Evolutionary conservation across 2,113 vertebrate species (phyloP).

Genomic region (Malurus cyaneus): DNA sequence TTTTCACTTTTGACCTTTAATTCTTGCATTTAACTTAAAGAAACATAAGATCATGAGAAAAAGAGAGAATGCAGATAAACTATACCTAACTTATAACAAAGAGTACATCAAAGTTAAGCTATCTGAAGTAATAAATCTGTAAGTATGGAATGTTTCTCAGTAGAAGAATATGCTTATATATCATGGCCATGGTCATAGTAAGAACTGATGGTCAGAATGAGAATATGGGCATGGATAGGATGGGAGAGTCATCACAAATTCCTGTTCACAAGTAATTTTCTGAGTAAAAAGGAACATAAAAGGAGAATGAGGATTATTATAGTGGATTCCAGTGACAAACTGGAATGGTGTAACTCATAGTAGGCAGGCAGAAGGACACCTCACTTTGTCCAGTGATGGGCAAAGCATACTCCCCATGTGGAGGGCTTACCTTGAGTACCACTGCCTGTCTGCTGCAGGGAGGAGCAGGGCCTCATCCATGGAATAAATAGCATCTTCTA

Average conservation of each 20-base stretch:
- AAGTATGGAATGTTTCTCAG: background rate
- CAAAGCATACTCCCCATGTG: accelerated
- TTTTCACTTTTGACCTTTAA: background rate
- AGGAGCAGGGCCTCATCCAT: background rate
- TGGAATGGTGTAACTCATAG: background rate
- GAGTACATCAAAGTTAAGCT: background rate
- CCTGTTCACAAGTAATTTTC: background rate
- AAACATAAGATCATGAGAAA: background rate
- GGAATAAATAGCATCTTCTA: background rate
- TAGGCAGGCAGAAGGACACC: background rate
- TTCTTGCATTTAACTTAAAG: background rate
- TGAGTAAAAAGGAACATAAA: background rate
- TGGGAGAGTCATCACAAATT: background rate
- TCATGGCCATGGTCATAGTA: background rate
- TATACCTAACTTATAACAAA: background rate
- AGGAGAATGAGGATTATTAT: background rate
- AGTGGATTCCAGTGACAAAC: background rate
- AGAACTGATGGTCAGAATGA: background rate
- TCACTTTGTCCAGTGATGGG: background rate
- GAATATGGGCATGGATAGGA: background rate
- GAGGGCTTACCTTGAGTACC: background rate
- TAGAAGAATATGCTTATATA: background rate
- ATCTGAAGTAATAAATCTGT: background rate
- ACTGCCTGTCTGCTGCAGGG: background rate
- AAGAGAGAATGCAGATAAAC: background rate